These are phyloP conservation scores for Ornithoptera alexandrae DNA, from an alignment of 2,888 invertebrate genomes.

Conservation along the genomic window DNA sequence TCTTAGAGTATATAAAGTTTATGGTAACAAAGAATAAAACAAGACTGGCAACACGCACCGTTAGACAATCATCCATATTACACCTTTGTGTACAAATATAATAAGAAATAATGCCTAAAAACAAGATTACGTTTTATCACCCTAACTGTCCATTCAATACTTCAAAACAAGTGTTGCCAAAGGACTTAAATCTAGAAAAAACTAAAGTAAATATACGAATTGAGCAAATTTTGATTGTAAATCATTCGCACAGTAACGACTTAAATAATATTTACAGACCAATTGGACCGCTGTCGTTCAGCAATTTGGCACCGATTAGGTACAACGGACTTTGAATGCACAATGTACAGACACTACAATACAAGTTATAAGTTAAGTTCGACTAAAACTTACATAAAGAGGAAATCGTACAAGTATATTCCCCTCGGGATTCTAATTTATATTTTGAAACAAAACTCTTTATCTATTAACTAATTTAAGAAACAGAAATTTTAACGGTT, in stretches of 20 bases:
- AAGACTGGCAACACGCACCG: constrained; percentile 1
- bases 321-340: constrained; percentile 62
- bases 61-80: too few species aligned
- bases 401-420: constrained; percentile 8
- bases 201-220: constrained; percentile 37
- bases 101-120: too few species aligned
- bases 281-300: constrained; percentile 40
- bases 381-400: background rate
- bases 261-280: constrained; percentile 48
- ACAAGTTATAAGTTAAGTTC: constrained; percentile 18
- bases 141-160: background rate
- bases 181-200: constrained; percentile 22
- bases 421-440: background rate
- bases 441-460: background rate
- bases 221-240: constrained; percentile 57
- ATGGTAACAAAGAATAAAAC: constrained; percentile 19
- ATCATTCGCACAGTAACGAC: constrained; percentile 25
- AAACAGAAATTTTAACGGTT: too few species aligned
- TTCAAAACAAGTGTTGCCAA: constrained; percentile 10
- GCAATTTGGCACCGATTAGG: constrained; percentile 70
- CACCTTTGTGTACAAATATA: too few species aligned
- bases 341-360: constrained; percentile 43
- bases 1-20: constrained; percentile 3
- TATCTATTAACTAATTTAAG: background rate
- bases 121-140: background rate